Conservation (phyloP, 2,797 vertebrate species). For the Dermochelys coriacea region DNA sequence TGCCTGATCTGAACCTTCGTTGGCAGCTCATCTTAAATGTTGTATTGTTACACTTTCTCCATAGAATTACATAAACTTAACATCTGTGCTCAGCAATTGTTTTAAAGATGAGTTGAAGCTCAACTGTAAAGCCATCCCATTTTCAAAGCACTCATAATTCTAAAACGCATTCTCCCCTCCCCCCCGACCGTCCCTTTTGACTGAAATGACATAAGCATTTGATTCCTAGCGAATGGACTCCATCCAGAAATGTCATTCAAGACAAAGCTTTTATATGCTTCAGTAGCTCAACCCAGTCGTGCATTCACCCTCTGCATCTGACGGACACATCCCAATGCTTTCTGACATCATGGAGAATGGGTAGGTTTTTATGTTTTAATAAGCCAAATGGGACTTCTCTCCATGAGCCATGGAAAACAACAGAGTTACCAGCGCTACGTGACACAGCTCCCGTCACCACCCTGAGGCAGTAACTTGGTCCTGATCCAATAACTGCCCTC, state of each 20-base stretch:
- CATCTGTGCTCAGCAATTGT: neutral
- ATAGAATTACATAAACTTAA: rapidly evolving
- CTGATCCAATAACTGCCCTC: neutral
- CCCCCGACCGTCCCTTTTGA: neutral
- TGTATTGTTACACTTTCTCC: rapidly evolving
- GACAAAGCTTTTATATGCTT: conserved; percentile 56
- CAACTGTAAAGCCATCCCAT: neutral
- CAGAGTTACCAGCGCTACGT: rapidly evolving
- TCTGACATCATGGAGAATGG: conserved; percentile 53
- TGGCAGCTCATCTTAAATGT: rapidly evolving
- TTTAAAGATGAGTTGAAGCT: neutral
- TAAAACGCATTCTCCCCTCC: neutral
- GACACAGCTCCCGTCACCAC: rapidly evolving
- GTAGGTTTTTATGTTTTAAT: conserved; percentile 16
- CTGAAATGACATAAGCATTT: conserved; percentile 37
- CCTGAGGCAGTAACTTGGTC: too few relatives aligned
- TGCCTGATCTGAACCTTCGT: rapidly evolving
- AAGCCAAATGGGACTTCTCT: neutral
- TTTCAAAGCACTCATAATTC: neutral
- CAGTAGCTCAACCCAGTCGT: conserved; percentile 43
- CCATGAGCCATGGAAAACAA: rapidly evolving
- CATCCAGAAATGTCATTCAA: conserved; percentile 19
- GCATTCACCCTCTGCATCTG: conserved; percentile 43
- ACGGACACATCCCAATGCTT: conserved; percentile 38
- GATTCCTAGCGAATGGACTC: conserved; percentile 38